Evolutionary conservation across 92 coral and sea anemone genomes (phyloP).

Genomic region (Porites divaricata): DNA sequence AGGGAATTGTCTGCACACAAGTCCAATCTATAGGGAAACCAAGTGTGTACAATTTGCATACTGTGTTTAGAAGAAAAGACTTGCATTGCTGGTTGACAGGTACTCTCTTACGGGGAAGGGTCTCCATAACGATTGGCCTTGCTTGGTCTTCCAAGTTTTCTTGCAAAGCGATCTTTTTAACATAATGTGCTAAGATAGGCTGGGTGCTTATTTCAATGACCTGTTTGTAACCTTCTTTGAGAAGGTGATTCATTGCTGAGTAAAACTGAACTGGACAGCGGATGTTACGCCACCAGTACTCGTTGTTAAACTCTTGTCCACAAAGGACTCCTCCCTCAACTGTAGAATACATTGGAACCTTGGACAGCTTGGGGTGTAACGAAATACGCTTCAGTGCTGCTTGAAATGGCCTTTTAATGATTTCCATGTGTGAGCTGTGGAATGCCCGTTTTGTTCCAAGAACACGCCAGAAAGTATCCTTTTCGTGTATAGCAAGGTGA

Average conservation of each 20-base stretch:
- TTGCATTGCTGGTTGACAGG: conserved; percentile 65
- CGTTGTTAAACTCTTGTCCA: conserved; percentile 52
- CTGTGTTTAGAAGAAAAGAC: conserved; percentile 78
- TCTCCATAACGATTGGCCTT: conserved; percentile 45
- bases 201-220: conserved; percentile 83
- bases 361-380: conserved; percentile 55
- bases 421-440: conserved; percentile 85
- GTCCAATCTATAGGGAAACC: conserved; percentile 82
- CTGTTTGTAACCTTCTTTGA: conserved; percentile 69
- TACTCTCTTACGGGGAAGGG: conserved; percentile 72
- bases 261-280: conserved; percentile 77
- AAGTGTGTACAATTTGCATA: conserved; percentile 62
- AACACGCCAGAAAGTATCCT: conserved; percentile 70
- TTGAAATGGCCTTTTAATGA: conserved; percentile 62
- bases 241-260: conserved; percentile 61
- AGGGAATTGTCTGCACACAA: conserved; percentile 56
- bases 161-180: conserved; percentile 62
- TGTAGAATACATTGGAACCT: conserved; percentile 89
- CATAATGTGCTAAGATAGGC: conserved; percentile 69
- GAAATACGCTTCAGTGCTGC: conserved; percentile 33
- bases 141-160: conserved; percentile 31
- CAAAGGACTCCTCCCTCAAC: conserved; percentile 75
- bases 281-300: conserved; percentile 92
- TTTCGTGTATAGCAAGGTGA: conserved; percentile 39
- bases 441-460: conserved; percentile 90